Conservation (phyloP, 92 coral and sea anemone species). For the Palythoa heliodiscus region DNA sequence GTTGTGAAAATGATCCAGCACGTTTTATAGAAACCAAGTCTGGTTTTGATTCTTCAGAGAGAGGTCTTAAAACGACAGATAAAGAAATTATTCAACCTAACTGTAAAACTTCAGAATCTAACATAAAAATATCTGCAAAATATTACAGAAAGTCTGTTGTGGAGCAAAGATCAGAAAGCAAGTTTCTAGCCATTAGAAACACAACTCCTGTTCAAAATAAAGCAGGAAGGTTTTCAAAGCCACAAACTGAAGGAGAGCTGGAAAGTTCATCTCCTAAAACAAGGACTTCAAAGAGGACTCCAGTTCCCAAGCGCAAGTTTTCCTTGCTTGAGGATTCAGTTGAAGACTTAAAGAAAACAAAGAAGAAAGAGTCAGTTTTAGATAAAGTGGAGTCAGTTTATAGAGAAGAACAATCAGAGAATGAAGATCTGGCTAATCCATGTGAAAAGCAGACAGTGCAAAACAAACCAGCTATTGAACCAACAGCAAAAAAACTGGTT, state of each 20-base stretch:
- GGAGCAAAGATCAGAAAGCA: conserved; percentile 6
- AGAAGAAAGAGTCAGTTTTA: conserved; percentile 7
- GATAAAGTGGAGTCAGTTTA: not conserved
- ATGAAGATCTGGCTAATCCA: not conserved
- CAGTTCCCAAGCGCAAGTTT: conserved; percentile 82
- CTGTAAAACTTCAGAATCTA: not conserved
- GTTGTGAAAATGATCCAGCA: conserved; percentile 22
- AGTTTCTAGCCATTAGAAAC: not conserved
- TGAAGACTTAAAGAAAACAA: conserved; percentile 24
- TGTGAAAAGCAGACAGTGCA: conserved; percentile 1
- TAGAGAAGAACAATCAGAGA: not conserved
- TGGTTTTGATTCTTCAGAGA: not conserved
- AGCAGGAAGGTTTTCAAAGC: not conserved
- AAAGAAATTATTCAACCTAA: not conserved
- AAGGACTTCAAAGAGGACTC: conserved; percentile 81
- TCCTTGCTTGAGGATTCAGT: conserved; percentile 60
- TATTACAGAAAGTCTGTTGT: not conserved
- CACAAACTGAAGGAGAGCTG: not conserved
- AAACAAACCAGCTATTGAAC: not conserved
- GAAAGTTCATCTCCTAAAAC: conserved; percentile 55
- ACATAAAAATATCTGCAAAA: not conserved
- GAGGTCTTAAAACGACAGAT: not conserved
- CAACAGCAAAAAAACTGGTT: not conserved
- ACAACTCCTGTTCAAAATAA: not conserved
- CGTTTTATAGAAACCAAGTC: not conserved